A percentile compares a stretch with the other conserved stretches of the same genome.
phyloP scores from a whole-genome alignment of 2,797 vertebrate species.

The Phrynocephalus vlangalii region DNA sequence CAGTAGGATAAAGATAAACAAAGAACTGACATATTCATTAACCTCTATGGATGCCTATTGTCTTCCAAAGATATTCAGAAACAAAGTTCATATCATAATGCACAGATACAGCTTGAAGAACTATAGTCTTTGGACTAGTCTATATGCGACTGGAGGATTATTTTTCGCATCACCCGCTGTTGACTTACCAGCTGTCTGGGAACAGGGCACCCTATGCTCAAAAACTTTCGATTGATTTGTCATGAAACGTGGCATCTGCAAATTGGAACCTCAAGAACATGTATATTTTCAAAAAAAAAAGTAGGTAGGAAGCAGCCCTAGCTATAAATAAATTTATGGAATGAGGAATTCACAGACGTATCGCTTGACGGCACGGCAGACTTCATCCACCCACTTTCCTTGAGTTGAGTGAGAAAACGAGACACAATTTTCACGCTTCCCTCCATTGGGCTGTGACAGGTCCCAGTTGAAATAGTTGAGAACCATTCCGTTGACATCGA shows the following conservation, averaged over 20 bases:
- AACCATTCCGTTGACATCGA: slow-evolving; percentile 90
- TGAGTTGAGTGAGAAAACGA: slow-evolving; percentile 86
- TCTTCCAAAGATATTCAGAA: not conserved
- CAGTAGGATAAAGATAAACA: not conserved
- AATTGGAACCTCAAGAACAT: not conserved
- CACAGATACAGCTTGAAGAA: not conserved
- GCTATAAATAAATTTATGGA: slow-evolving; percentile 75
- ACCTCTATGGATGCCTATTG: not conserved
- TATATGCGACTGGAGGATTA: not conserved
- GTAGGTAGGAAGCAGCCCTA: not conserved
- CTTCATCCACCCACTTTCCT: slow-evolving; percentile 94
- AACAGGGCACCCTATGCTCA: not conserved
- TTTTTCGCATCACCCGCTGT: not conserved
- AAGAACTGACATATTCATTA: not conserved
- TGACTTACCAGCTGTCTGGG: not conserved
- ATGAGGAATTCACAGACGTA: slow-evolving; percentile 96
- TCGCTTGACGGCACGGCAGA: slow-evolving; percentile 90
- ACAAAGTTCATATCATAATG: no score
- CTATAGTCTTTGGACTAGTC: not conserved
- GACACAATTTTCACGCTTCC: slow-evolving; percentile 92
- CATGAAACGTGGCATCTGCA: not conserved
- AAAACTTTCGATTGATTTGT: not conserved
- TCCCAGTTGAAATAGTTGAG: slow-evolving; percentile 93
- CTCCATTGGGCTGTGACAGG: slow-evolving; percentile 89
- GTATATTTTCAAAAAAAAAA: not conserved